Conservation (phyloP, 2,888 invertebrate species). For the Lepetodrilus schrolli region DNA sequence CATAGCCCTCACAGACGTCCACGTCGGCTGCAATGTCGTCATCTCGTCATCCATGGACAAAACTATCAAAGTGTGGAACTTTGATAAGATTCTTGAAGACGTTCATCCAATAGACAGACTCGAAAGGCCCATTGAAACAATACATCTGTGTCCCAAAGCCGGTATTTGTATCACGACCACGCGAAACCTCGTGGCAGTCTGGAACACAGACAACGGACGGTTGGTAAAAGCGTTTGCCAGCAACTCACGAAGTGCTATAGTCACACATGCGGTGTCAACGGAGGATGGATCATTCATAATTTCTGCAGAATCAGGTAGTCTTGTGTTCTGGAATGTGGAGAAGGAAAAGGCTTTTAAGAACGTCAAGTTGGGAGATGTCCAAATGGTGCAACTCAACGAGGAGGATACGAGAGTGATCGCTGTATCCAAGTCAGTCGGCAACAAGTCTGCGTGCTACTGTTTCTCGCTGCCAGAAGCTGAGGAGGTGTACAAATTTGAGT, state of each 20-base stretch:
- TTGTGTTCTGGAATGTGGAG: conserved; percentile 90
- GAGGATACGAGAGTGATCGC: conserved; percentile 85
- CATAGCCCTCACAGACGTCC: conserved; percentile 89
- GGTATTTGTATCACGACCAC: conserved; percentile 93
- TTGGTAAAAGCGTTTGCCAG: conserved; percentile 91
- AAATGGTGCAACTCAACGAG: conserved; percentile 84
- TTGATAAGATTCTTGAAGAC: conserved; percentile 98
- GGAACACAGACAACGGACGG: conserved; percentile 91
- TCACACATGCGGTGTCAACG: conserved; percentile 92
- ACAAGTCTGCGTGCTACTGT: conserved; percentile 58
- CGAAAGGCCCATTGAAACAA: conserved; percentile 93
- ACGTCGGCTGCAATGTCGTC: conserved; percentile 82
- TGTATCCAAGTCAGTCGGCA: conserved; percentile 78
- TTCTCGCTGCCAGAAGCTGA: conserved; percentile 81
- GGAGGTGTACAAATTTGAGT: conserved; percentile 87
- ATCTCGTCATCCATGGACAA: conserved; percentile 98
- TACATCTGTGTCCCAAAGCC: conserved; percentile 81
- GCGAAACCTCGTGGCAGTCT: conserved; percentile 94
- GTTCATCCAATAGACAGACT: conserved; percentile 86
- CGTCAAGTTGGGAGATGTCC: conserved; percentile 87
- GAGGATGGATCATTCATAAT: conserved; percentile 88
- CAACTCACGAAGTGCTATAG: conserved; percentile 93
- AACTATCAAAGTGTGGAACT: conserved; percentile 99
- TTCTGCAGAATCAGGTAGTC: conserved; percentile 92
- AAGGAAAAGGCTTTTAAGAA: conserved; percentile 85